Conservation (phyloP, 2,113 vertebrate species). For the Scatophagus argus region DNA sequence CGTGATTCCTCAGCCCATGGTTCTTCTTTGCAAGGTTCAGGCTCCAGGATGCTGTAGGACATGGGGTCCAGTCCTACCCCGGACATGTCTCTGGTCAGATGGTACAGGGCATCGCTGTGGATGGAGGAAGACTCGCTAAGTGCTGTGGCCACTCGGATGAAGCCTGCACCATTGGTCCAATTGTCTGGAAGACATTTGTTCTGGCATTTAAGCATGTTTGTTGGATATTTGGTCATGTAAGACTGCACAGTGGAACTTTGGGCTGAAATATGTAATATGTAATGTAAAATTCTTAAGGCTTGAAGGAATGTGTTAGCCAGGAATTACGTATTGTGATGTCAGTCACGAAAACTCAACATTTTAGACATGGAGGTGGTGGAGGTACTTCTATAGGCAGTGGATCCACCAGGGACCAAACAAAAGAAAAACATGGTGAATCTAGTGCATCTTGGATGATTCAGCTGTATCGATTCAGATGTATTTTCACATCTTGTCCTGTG, state of each 20-base stretch:
- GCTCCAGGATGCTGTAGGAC: conserved; percentile 67
- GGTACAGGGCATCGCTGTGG: conserved; percentile 82
- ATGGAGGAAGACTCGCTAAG: conserved; percentile 79
- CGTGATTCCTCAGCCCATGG: conserved; percentile 45
- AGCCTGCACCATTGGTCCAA: conserved; percentile 40
- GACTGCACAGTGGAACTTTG: background rate
- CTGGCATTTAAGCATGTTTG: background rate
- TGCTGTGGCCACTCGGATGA: conserved; percentile 63
- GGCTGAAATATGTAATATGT: background rate
- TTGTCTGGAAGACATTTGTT: conserved; percentile 64
- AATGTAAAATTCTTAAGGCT: background rate
- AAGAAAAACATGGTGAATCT: background rate
- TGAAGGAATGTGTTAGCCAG: background rate
- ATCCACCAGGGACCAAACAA: conserved; percentile 18
- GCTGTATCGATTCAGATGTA: conserved; percentile 41
- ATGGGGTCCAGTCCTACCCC: conserved; percentile 51
- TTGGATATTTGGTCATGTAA: background rate
- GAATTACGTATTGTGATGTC: background rate
- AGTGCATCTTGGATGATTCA: conserved; percentile 45
- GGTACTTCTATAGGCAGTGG: background rate
- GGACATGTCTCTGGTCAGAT: conserved; percentile 74
- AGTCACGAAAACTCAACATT: background rate
- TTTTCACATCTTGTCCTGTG: conserved; percentile 40
- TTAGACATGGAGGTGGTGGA: background rate
- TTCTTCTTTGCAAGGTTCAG: conserved; percentile 23